phyloP scores from a whole-genome alignment of 1,140 invertebrate genomes.

The Ditylenchus dipsaci region DNA sequence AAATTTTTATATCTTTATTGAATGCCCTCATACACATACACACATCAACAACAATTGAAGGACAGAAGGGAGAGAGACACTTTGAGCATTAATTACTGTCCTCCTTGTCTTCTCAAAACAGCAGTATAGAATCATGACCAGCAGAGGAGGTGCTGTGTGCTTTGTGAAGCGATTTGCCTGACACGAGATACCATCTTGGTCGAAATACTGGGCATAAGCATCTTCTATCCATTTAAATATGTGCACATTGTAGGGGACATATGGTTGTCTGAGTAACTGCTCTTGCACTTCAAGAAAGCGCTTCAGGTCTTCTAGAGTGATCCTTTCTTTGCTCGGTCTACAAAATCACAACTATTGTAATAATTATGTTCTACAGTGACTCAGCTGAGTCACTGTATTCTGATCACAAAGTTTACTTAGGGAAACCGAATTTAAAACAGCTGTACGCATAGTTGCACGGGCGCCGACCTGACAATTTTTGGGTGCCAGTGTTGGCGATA shows the following conservation, averaged over 20 bases:
- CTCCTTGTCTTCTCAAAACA: neutral
- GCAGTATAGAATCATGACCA: slow-evolving; percentile 1
- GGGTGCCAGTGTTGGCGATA: too few relatives aligned
- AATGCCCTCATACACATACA: neutral
- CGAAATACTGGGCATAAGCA: too few relatives aligned
- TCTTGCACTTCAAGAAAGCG: slow-evolving; percentile 57
- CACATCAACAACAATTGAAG: neutral
- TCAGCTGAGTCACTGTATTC: too few relatives aligned
- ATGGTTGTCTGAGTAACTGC: slow-evolving; percentile 54
- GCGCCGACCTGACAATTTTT: too few relatives aligned
- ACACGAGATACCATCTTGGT: too few relatives aligned
- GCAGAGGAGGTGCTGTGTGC: slow-evolving; percentile 11
- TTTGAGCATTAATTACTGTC: neutral
- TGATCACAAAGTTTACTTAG: neutral
- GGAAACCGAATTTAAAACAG: neutral
- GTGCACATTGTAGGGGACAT: slow-evolving; percentile 57
- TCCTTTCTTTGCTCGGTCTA: slow-evolving; percentile 56
- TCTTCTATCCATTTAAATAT: slow-evolving; percentile 57
- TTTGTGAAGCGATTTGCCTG: slow-evolving; percentile 29
- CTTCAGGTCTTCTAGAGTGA: slow-evolving; percentile 57
- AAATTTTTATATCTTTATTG: neutral
- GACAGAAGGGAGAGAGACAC: neutral
- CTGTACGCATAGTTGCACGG: too few relatives aligned
- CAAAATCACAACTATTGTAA: slow-evolving; percentile 25
- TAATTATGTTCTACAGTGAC: neutral